Evolutionary conservation across 2,797 vertebrate genomes (phyloP).

Genomic region (Squalus acanthias): DNA sequence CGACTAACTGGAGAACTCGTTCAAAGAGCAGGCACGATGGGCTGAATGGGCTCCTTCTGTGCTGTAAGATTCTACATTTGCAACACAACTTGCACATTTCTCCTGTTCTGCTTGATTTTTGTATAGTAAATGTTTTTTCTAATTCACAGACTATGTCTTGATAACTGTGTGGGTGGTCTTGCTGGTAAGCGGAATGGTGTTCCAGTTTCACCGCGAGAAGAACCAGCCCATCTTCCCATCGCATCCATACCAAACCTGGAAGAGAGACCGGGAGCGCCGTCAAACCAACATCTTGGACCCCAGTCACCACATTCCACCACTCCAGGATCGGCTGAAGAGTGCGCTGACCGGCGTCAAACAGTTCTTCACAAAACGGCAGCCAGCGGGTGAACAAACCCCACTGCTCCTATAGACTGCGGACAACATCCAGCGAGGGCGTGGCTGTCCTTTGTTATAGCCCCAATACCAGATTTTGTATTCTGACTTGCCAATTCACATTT

Average conservation of each 20-base stretch:
- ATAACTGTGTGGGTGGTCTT: constrained; percentile 79
- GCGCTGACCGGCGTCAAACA: constrained; percentile 54
- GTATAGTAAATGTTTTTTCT: neutral
- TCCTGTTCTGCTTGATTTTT: neutral
- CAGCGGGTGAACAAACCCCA: constrained; percentile 77
- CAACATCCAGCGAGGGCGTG: neutral
- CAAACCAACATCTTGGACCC: constrained; percentile 89
- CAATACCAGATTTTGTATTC: neutral
- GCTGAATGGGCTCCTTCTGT: neutral
- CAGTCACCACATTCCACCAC: constrained; percentile 78
- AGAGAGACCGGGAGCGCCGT: constrained; percentile 75
- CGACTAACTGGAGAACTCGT: neutral
- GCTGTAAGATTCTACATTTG: neutral
- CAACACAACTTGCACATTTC: neutral
- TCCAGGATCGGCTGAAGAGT: constrained; percentile 67
- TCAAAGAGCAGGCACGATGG: neutral
- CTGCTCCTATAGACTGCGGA: constrained; percentile 67
- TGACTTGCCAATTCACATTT: neutral
- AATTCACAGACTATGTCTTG: constrained; percentile 69
- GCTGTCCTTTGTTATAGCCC: neutral
- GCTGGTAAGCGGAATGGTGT: constrained; percentile 62
- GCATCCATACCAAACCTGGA: constrained; percentile 84
- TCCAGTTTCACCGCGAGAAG: constrained; percentile 79
- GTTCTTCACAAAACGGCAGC: constrained; percentile 60
- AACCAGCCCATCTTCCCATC: constrained; percentile 73